Evolutionary conservation across 2,888 invertebrate species (phyloP), one percentile per base, ranked within the genome.

Genomic region (Eupithecia subfuscata): DNA sequence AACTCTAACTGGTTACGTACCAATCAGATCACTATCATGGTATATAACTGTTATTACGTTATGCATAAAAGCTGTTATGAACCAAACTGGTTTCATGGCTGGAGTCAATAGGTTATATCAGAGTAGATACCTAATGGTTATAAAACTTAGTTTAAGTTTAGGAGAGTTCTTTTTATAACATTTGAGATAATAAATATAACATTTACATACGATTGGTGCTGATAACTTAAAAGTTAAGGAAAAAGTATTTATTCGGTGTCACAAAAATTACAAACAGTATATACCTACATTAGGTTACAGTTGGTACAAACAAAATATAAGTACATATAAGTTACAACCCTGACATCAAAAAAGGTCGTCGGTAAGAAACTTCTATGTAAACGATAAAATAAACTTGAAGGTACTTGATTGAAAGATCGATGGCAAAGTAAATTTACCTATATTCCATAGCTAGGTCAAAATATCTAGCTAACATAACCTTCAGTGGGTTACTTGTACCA

Each of bases 61-160:
- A 68, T 69, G 45, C 48, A 68, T 48, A 63, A 56, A 67, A 43
- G 67, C 52, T 63, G 73, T 71, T 71, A 71, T 34, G 70, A 48
- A 43, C 14, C 25, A 43, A 69, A 71, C 71, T 34, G 43, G 70
- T 68, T 73, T 64, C 40, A 6, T 70, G 60, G 65, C 37, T 37
- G 40, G 69, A 69, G 69, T 73, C 68, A 74, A 74, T 76, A 74
- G 68, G 73, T 64, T 34, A 67, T n/a, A 12, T n/a, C 34, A 18
- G 64, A 34, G 63, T 30, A 16, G 30, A 16, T 45, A 16, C 11
- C 48, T 48, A 18, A 48, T 22, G 11, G 22, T 56, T 56, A 56
- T 56, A 56, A 56, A 60, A 60, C 25, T 25, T 6, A 60, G 14
- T 60, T 56, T 56, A 48, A 48, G 8, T 56, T 0, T 8, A 11